Evolutionary conservation across 2,888 invertebrate genomes (phyloP), one percentile per base, ranked within the genome.

Genomic region (Coleophora flavipennella): DNA sequence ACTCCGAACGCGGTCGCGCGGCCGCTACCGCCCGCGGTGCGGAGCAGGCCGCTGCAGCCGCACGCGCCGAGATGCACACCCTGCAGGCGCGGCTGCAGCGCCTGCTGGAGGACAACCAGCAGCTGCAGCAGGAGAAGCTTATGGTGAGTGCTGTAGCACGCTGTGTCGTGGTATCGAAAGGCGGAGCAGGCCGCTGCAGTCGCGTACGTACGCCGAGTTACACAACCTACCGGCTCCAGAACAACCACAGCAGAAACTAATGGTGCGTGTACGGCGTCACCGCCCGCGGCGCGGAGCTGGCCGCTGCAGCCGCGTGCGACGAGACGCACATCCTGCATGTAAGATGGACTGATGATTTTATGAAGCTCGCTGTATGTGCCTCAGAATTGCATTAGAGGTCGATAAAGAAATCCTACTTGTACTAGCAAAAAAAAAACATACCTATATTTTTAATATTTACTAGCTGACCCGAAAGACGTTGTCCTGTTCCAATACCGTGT

Each of bases 71-170:
- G 59, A 59, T 87, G 36, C 89, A 90, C 61, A 85, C 89, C 11
- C 72, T 89, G 38, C 88, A 90, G 53, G 77, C 87, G 20, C 81
- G 89, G 0, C 78, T 90, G 66, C 88, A 89, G 65, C 89, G 90
- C 20, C 77, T 88, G 46, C 69, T 80, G 13, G 87, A 87, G 9
- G 91, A 91, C 55, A 88, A 89, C 59, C 87, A 86, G 52, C 79
- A 85, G 41, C 83, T 90, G 40, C 74, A 86, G 34, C 86, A 89
- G 55, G 89, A 90, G 42, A 81, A 90, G 29, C 87, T 88, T 48
- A 83, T 89, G 65, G 85, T 86, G 41, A 45, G 51, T 47, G 33
- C 1, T 9, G n/a, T n/a, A n/a, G n/a, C n/a, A n/a, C n/a, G n/a
- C n/a, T n/a, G n/a, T n/a, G n/a, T n/a, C n/a, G n/a, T n/a, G n/a